Conservation (phyloP, 2,113 vertebrate genomes). For the Passer domesticus region DNA sequence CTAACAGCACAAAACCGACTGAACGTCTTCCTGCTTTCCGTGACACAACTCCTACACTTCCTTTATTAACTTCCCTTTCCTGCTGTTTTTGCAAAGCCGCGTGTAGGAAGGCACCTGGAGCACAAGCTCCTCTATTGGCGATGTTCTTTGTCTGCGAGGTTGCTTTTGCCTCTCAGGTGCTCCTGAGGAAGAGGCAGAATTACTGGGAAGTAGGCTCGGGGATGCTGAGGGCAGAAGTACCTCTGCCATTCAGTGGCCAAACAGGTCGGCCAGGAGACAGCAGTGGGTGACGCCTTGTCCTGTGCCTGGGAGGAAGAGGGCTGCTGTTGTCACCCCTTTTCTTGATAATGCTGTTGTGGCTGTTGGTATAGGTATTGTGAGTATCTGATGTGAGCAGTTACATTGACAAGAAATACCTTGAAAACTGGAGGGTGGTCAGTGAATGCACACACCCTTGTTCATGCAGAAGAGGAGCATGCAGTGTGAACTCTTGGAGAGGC, state of each 20-base stretch:
- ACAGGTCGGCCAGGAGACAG: neutral
- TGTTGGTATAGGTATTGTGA: neutral
- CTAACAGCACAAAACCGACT: rapidly evolving
- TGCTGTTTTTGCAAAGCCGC: rapidly evolving
- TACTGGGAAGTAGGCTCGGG: neutral
- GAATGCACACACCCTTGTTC: rapidly evolving
- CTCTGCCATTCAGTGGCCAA: neutral
- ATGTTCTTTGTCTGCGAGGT: rapidly evolving
- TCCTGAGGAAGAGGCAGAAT: neutral
- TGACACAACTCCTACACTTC: rapidly evolving
- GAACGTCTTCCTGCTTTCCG: neutral
- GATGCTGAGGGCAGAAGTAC: neutral
- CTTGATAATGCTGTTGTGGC: neutral
- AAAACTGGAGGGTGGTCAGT: neutral
- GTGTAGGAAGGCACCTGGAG: too few relatives aligned
- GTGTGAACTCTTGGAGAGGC: rapidly evolving
- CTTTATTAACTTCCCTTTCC: neutral
- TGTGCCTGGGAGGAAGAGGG: neutral
- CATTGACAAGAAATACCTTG: rapidly evolving
- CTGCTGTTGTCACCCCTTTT: neutral
- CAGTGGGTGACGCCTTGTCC: neutral
- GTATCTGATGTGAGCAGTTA: rapidly evolving
- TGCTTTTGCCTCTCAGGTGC: neutral
- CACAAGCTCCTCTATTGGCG: neutral
- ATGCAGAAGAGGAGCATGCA: rapidly evolving